Evolutionary conservation across 2,888 invertebrate genomes (phyloP), one percentile per base, ranked within the genome.

Genomic region (Mesorhabditis spiculigera): DNA sequence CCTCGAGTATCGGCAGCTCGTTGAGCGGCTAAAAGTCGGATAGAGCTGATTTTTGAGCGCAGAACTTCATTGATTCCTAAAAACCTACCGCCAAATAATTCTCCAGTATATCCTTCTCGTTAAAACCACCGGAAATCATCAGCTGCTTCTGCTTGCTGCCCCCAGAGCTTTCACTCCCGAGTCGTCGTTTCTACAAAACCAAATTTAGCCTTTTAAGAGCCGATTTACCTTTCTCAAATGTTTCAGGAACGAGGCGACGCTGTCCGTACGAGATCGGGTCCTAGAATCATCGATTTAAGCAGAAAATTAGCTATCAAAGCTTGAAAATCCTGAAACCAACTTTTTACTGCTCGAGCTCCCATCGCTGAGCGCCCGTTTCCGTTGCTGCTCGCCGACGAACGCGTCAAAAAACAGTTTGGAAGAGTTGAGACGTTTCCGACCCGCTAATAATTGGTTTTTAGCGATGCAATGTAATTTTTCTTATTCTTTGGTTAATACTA

Each of bases 321-420:
- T 28, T 28, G 63, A 63, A n/a, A 63, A 63, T n/a, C 10, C 16
- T n/a, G 41, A 63, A n/a, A 8, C 28, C 41, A 10, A 63, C 63
- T 63, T 28, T n/a, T 28, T 63, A n/a, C 58, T 63, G n/a, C 10
- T 28, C 6, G 13, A n/a, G n/a, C 16, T 63, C 13, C 13, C 63
- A 63, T 63, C 50, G n/a, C 70, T 70, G 45, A 62, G 62, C 0
- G 63, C 64, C 43, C 70, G 42, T 45, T 70, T 70, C 61, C 70
- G 16, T 5, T 69, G 66, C 41, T 45, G 42, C 6, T 45, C 50
- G 6, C 61, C 58, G 28, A 70, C 42, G 65, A 64, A 70, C 1
- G 58, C 67, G 58, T 70, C 70, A 28, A 16, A 44, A 50, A 67
- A 28, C 13, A 70, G 61, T 63, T 67, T 70, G 58, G 65, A 65